Conservation (phyloP, 2,797 vertebrate genomes). For the Aldrovandia affinis region DNA sequence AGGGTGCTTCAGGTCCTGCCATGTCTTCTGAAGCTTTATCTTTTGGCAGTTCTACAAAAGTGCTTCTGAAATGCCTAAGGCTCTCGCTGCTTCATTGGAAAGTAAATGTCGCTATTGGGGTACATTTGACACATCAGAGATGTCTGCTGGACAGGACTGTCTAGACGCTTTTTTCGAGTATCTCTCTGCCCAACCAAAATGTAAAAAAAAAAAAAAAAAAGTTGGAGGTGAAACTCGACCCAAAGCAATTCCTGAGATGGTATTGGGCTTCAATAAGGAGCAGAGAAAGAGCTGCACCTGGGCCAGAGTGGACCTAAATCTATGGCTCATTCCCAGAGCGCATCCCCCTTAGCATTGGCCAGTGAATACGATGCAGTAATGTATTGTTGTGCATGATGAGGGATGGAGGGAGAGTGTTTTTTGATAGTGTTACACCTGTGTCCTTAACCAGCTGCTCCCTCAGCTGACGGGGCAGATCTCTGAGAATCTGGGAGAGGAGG, state of each 20-base stretch:
- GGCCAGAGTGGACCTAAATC: neutral
- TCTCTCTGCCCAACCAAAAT: neutral
- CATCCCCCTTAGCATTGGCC: neutral
- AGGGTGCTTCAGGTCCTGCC: neutral
- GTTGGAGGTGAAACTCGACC: neutral
- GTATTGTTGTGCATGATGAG: too few relatives aligned
- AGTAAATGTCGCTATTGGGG: neutral
- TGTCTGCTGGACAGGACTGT: neutral
- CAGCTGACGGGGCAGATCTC: conserved; percentile 97
- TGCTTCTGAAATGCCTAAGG: neutral
- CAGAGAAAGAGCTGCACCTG: neutral
- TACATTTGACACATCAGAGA: neutral
- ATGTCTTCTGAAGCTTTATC: neutral
- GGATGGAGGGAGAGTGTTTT: neutral
- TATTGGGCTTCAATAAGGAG: neutral
- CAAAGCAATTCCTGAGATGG: neutral
- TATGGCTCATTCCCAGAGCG: neutral
- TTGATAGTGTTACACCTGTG: neutral
- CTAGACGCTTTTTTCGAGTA: neutral
- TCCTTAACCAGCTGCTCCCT: conserved; percentile 58
- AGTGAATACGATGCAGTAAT: neutral
- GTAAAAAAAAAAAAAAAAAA: neutral
- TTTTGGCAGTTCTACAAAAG: neutral
- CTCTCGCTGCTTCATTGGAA: neutral
- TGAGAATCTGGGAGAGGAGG: conserved; percentile 96